These are phyloP conservation scores for Nothocercus julius DNA, from an alignment of 2,113 vertebrate genomes.

Conservation along the genomic window DNA sequence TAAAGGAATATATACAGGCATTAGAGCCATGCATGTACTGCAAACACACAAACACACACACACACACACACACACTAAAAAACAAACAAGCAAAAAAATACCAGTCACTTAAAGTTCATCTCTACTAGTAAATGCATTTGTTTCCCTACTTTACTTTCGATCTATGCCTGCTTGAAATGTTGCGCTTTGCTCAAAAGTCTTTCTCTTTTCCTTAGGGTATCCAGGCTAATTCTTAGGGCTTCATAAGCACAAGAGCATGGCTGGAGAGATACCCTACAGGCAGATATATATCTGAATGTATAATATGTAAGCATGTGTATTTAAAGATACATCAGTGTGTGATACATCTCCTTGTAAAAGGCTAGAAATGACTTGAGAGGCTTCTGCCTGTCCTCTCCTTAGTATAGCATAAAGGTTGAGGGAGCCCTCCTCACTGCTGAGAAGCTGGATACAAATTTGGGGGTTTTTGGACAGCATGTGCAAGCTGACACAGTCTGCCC, in stretches of 20 bases:
- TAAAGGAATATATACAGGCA: background rate
- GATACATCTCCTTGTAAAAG: no score
- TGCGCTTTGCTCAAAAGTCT: background rate
- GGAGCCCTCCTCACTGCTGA: no score
- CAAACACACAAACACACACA: background rate
- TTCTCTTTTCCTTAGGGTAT: background rate
- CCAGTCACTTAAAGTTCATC: background rate
- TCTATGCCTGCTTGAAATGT: background rate
- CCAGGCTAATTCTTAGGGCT: background rate
- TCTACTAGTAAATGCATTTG: background rate
- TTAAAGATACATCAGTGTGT: no score
- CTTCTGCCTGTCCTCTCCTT: background rate
- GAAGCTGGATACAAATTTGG: background rate
- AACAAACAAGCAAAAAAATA: background rate
- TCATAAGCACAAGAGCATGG: background rate
- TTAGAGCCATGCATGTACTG: background rate
- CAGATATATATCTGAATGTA: no score
- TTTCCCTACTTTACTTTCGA: background rate
- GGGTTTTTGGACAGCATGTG: background rate
- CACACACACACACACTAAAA: background rate
- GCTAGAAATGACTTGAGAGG: no score
- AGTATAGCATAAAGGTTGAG: background rate
- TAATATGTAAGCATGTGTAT: no score
- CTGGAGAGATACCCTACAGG: background rate
- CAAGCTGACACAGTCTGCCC: background rate